Conservation (phyloP, 2,888 invertebrate species). For the Chirona hameri region DNA sequence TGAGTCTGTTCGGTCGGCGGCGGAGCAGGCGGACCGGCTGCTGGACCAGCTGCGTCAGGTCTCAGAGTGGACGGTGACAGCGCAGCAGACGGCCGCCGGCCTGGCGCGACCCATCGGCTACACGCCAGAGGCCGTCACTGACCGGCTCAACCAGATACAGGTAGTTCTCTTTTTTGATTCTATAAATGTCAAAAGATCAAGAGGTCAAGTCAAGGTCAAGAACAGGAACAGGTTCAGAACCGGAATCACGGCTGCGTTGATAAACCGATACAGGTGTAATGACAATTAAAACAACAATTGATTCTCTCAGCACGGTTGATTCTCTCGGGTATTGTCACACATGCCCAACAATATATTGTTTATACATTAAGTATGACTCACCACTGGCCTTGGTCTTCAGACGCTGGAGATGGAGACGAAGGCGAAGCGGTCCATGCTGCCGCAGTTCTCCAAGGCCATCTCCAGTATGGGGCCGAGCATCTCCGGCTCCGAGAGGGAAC, state of each 20-base stretch:
- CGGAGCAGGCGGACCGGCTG: slow-evolving; percentile 12
- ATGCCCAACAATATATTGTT: too few relatives aligned
- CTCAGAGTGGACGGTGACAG: background rate
- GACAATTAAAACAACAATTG: too few relatives aligned
- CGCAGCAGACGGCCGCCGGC: background rate
- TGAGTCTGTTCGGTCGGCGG: background rate
- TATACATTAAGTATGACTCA: too few relatives aligned
- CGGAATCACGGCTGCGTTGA: too few relatives aligned
- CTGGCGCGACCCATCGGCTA: background rate
- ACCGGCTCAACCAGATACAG: background rate
- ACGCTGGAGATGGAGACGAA: background rate
- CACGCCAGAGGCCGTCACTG: background rate
- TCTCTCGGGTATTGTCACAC: too few relatives aligned
- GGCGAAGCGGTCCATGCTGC: background rate
- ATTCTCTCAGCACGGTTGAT: too few relatives aligned
- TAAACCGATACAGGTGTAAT: too few relatives aligned
- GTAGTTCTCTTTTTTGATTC: background rate
- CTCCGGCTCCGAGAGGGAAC: background rate
- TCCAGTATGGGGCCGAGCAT: background rate
- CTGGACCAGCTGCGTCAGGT: slow-evolving; percentile 22
- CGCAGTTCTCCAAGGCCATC: slow-evolving; percentile 6
- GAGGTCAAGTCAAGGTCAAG: too few relatives aligned
- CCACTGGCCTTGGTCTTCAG: background rate
- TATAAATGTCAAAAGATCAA: too few relatives aligned
- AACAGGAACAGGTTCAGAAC: too few relatives aligned